phyloP scores from a whole-genome alignment of 2,113 vertebrate genomes.

The Nothoprocta perdicaria region DNA sequence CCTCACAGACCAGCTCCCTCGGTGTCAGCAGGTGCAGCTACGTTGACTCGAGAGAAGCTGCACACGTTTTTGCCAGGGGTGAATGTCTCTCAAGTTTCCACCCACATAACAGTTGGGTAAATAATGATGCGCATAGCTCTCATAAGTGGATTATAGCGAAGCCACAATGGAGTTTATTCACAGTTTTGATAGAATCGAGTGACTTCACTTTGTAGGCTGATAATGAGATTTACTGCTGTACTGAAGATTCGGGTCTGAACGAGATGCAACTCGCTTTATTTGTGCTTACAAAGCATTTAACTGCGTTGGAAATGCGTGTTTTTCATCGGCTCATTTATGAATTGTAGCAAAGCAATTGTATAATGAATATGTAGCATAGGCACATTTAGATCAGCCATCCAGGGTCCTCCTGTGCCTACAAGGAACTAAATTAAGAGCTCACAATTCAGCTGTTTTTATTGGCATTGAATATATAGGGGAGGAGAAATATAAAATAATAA shows the following conservation, averaged over 20 bases:
- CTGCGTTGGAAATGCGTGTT: neutral
- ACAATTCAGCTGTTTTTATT: constrained; percentile 63
- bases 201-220: constrained; percentile 53
- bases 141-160: constrained; percentile 62
- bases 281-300: constrained; percentile 20
- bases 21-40: constrained; percentile 36
- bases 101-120: constrained; percentile 67
- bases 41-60: constrained; percentile 18
- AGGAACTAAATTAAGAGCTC: constrained; percentile 54
- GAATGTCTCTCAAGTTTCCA: constrained; percentile 52
- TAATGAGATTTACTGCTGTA: constrained; percentile 36
- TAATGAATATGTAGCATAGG: neutral
- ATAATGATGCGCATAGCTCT: constrained; percentile 55
- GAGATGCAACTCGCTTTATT: constrained; percentile 38
- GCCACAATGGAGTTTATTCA: constrained; percentile 61
- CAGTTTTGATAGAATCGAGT: constrained; percentile 62
- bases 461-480: constrained; percentile 31
- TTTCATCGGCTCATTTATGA: constrained; percentile 21
- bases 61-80: constrained; percentile 32
- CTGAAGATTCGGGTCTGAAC: constrained; percentile 17
- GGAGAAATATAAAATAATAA: constrained; percentile 65
- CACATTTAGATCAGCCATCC: constrained; percentile 8
- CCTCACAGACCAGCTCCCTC: constrained; percentile 13
- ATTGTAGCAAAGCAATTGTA: no score
- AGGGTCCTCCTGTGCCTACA: constrained; percentile 20